phyloP scores from a whole-genome alignment of 2,888 invertebrate genomes.

The Amiota communis region DNA sequence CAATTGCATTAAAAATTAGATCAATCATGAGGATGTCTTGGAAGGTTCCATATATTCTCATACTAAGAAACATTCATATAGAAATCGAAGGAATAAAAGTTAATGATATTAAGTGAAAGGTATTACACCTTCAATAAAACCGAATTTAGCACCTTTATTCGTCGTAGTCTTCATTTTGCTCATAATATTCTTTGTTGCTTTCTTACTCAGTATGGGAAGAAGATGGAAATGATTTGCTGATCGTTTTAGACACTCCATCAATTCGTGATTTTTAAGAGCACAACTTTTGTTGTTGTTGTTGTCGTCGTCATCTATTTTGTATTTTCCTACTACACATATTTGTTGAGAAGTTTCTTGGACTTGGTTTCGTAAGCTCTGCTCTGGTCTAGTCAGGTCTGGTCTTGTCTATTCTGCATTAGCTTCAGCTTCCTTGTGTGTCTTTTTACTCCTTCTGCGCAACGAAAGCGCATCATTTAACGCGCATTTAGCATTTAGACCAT shows the following conservation, averaged over 20 bases:
- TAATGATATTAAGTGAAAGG: too few relatives aligned
- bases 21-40: too few relatives aligned
- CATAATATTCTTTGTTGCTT: conserved; percentile 57
- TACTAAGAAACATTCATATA: too few relatives aligned
- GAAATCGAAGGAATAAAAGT: too few relatives aligned
- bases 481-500: conserved; percentile 57
- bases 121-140: too few relatives aligned
- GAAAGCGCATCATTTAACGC: conserved; percentile 66
- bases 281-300: conserved; percentile 53
- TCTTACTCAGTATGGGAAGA: conserved; percentile 35
- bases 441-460: conserved; percentile 52
- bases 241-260: conserved; percentile 72
- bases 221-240: conserved; percentile 71
- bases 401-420: background rate
- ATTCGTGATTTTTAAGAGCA: conserved; percentile 72
- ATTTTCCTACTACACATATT: background rate
- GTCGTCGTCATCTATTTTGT: conserved; percentile 6
- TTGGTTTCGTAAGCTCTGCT: too few relatives aligned
- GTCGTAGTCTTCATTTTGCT: conserved; percentile 47
- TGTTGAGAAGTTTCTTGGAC: background rate
- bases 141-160: too few relatives aligned
- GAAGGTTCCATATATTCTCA: too few relatives aligned
- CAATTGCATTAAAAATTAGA: too few relatives aligned
- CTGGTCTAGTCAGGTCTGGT: conserved; percentile 6
- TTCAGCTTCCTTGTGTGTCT: conserved; percentile 9